A percentile compares a stretch with the other conserved stretches of the same genome.
phyloP scores from a whole-genome alignment of 2,113 vertebrate species.

The Myiozetetes cayanensis region DNA sequence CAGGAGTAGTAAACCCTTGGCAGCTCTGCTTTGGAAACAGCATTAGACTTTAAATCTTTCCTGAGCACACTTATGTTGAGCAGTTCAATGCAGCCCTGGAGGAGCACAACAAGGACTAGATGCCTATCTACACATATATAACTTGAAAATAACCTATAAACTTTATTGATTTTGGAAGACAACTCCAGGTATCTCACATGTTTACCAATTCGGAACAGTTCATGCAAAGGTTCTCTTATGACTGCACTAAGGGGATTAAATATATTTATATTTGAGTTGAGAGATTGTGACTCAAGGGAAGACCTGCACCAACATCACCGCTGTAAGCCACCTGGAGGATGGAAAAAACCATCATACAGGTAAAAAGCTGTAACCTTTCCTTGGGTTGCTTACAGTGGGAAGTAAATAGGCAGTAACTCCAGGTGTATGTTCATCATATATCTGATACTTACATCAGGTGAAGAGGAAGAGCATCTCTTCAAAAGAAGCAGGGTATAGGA shows the following conservation, averaged over 20 bases:
- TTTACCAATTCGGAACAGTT: background rate
- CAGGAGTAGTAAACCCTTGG: background rate
- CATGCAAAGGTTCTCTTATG: background rate
- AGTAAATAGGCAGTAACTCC: background rate
- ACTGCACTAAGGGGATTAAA: background rate
- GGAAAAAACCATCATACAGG: background rate
- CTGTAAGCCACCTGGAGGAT: background rate
- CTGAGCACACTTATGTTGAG: background rate
- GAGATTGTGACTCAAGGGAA: background rate
- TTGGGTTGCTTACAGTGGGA: background rate
- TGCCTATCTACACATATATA: background rate
- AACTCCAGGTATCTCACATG: background rate
- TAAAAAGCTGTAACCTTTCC: background rate
- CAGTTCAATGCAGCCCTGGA: background rate
- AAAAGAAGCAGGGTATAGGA: background rate
- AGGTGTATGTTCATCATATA: rapidly evolving
- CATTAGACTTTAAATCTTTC: background rate
- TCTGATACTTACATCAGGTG: background rate
- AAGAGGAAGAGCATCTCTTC: background rate
- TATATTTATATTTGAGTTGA: background rate
- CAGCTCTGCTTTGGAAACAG: background rate
- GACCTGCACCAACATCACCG: background rate
- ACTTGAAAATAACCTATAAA: background rate
- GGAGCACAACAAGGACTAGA: background rate
- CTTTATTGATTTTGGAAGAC: background rate